A percentile compares a stretch with the other conserved stretches of the same genome.
Conservation (phyloP, 2,888 invertebrate genomes). For the Acanthosoma haemorrhoidale region DNA sequence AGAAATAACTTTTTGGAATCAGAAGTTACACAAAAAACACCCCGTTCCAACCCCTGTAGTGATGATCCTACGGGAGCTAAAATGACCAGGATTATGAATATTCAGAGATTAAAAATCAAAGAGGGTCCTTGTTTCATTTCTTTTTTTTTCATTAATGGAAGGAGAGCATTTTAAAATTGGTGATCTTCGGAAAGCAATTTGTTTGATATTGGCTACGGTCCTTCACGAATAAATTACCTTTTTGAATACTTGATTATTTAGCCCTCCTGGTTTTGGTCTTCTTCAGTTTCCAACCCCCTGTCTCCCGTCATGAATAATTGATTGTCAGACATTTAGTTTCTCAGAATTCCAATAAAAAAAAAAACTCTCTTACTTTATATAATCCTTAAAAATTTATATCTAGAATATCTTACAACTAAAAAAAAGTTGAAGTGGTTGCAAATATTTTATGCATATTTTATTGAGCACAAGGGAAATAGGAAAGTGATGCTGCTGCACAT, state of each 20-base stretch:
- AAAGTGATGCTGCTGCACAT: too few relatives aligned
- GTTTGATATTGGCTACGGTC: constrained; percentile 16
- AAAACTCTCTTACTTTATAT: too few relatives aligned
- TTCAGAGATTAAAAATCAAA: constrained; percentile 18
- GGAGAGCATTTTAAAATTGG: constrained; percentile 17
- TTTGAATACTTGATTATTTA: constrained; percentile 14
- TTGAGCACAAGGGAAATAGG: too few relatives aligned
- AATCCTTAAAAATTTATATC: too few relatives aligned
- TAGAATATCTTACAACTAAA: too few relatives aligned
- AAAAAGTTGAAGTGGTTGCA: too few relatives aligned
- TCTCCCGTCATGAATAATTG: neutral
- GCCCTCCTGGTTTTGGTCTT: neutral
- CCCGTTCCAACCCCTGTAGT: too few relatives aligned
- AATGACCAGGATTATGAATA: constrained; percentile 18
- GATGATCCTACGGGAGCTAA: too few relatives aligned
- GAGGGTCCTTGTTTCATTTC: neutral
- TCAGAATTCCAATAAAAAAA: neutral
- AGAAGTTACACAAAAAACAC: too few relatives aligned
- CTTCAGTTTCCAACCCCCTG: neutral
- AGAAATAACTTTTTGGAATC: too few relatives aligned
- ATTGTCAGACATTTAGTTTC: neutral
- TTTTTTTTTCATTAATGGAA: neutral
- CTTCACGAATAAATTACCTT: constrained; percentile 19
- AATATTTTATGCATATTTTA: too few relatives aligned
- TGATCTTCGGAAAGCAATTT: constrained; percentile 18